Evolutionary conservation across 64 coral and sea anemone species (phyloP), one percentile per base, ranked within the genome.

Genomic region (Anthopleura sola): DNA sequence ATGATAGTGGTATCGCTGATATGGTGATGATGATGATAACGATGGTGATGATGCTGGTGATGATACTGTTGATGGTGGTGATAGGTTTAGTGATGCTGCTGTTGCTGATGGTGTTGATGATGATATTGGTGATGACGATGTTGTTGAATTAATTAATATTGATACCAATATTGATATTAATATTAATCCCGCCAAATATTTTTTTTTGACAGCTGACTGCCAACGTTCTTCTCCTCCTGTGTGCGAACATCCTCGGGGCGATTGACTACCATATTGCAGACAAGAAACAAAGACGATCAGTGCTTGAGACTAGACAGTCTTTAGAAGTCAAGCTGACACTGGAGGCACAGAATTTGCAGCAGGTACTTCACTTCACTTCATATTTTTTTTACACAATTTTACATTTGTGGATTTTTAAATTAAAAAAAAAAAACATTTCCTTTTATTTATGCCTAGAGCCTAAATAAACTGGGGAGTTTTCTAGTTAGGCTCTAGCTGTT

Each of bases 191-290:
- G 33, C 21, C 5, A 24, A 39, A 57, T 26, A 75, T 87, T 37
- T 24, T 37, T 24, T 57, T 12, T 84, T 66, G 18, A 84, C 36
- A 96, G 94, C 36, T 96, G 50, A 66, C 53, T 0, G 94, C 94
- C 0, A 96, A 96, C 51, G 86, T 83, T 40, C 34, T 96, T 26
- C 68, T 96, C 46, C 92, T 96, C 50, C 47, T 92, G 15, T 96
- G 94, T 32, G 85, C 83, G 26, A 96, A 89, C 85, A 77, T 96
- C 71, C 90, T 96, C 36, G 94, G 94, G 1, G 80, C 91, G 34
- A 96, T 96, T 13, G 94, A 96, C 49, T 96, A 88, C 31, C 85
- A 89, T 55, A 96, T 96, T 23, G 94, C 94, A 12, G 94, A 96
- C 80, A 85, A 87, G 48, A 96, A 92, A 36, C 94, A 96, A 37